Conservation (phyloP, 2,113 vertebrate genomes). For the Hemibagrus wyckioides region DNA sequence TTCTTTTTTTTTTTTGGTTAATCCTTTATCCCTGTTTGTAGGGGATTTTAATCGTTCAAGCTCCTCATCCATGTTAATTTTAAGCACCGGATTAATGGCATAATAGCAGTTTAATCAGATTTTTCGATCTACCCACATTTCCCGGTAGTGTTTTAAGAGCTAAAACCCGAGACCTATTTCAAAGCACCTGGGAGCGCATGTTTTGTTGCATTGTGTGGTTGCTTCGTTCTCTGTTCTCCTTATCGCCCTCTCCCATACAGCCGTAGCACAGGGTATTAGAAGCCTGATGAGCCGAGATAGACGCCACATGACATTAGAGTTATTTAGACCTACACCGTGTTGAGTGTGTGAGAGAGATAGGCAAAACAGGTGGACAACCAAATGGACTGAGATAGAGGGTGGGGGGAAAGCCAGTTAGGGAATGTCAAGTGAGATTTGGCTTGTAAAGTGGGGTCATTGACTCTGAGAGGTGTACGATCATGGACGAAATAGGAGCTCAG, state of each 20-base stretch:
- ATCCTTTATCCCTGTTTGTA: slow-evolving; percentile 4
- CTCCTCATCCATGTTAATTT: not conserved
- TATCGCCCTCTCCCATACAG: slow-evolving; percentile 23
- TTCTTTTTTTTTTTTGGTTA: not conserved
- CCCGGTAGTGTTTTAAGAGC: not conserved
- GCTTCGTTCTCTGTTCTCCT: slow-evolving; percentile 5
- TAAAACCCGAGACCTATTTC: not conserved
- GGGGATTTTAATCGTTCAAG: not conserved
- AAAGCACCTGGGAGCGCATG: not conserved
- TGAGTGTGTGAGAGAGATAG: not conserved
- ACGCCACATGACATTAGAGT: slow-evolving; percentile 7
- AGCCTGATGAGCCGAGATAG: slow-evolving; percentile 27
- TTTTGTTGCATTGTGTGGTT: not conserved
- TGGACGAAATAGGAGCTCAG: slow-evolving; percentile 18
- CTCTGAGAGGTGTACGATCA: slow-evolving; percentile 5
- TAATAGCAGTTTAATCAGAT: not conserved
- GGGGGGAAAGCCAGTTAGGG: not conserved
- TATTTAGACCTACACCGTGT: slow-evolving; percentile 21
- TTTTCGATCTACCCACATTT: not conserved
- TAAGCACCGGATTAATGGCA: slow-evolving; percentile 2
- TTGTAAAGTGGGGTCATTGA: slow-evolving; percentile 22
- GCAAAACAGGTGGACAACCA: not conserved
- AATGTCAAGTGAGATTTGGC: not conserved
- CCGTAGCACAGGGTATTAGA: slow-evolving; percentile 13
- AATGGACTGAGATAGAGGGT: not conserved